Evolutionary conservation across 2,888 invertebrate species (phyloP), one percentile per base, ranked within the genome.

Genomic region (Tuta absoluta): DNA sequence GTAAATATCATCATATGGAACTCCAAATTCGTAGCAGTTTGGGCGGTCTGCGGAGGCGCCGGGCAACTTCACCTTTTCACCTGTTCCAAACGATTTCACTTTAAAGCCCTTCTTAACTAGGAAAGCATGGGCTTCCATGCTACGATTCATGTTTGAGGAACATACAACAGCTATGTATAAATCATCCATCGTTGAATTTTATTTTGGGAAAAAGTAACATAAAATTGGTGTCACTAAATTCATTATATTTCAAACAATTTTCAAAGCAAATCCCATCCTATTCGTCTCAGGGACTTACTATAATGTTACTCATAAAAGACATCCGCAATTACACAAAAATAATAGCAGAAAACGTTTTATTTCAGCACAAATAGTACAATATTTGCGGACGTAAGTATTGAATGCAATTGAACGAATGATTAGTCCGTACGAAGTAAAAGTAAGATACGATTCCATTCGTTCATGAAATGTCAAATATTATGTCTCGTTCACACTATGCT

Each of bases 121-220:
- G 87, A 98, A 98, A 66, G 97, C 97, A 91, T 99, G 99, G 17
- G 99, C 99, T 92, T 99, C 99, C 99, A 99, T 99, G 78, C 98
- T 99, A 66, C 99, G 94, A 84, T 99, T 99, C 98, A 99, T 99
- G 86, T 99, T 99, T 79, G 98, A 99, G 10, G 99, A 99, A 91
- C 99, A 99, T 73, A 98, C 97, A 64, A 99, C 98, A 24, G 99
- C 99, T 76, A 99, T 94, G 78, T 94, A 95, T 75, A 97, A 75
- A 76, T 94, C 88, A 65, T 79, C 80, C 86, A 87, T 86, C 10
- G 2, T 58, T 12, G 24, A 33, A 14, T n/a, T 23, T 23, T 14
- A 53, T 23, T 14, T 4, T 33, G n/a, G 24, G 17, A 7, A 24
- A 19, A 11, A 53, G 19, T 14, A 28, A 14, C 12, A 3, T n/a